phyloP scores from a whole-genome alignment of 2,113 vertebrate species.

The Cygnus atratus region DNA sequence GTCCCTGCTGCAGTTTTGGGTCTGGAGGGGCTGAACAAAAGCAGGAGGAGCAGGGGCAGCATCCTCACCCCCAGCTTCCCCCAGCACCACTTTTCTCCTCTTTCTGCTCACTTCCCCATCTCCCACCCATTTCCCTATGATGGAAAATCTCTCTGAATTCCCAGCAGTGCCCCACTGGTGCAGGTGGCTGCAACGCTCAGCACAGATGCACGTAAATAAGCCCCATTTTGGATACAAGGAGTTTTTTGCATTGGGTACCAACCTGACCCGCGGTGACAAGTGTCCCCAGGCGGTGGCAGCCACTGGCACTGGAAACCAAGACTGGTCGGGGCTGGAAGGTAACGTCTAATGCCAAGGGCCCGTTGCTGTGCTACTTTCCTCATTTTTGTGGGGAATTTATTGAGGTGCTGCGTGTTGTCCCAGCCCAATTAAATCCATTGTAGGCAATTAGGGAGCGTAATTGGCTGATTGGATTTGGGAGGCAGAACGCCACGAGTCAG shows the following conservation, averaged over 20 bases:
- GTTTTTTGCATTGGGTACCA: background rate
- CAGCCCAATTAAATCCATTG: background rate
- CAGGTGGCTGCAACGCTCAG: background rate
- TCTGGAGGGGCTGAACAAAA: background rate
- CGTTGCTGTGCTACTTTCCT: background rate
- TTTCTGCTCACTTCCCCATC: background rate
- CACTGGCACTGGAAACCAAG: background rate
- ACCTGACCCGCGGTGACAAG: too few relatives aligned
- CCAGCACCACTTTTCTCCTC: fast-evolving
- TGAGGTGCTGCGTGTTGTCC: background rate
- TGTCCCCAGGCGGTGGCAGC: background rate
- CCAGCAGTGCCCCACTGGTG: background rate
- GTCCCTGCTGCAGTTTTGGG: fast-evolving
- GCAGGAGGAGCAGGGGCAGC: background rate
- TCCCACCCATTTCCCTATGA: background rate
- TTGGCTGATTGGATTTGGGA: background rate
- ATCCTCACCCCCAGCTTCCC: background rate
- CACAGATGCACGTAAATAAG: fast-evolving
- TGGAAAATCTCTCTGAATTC: too few relatives aligned
- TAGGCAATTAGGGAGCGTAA: background rate
- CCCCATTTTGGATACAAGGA: background rate
- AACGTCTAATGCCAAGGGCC: too few relatives aligned
- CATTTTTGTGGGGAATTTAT: background rate
- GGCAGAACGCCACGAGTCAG: background rate
- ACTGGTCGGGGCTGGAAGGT: background rate